Conservation (phyloP, 2,113 vertebrate genomes). For the Tetrao urogallus region DNA sequence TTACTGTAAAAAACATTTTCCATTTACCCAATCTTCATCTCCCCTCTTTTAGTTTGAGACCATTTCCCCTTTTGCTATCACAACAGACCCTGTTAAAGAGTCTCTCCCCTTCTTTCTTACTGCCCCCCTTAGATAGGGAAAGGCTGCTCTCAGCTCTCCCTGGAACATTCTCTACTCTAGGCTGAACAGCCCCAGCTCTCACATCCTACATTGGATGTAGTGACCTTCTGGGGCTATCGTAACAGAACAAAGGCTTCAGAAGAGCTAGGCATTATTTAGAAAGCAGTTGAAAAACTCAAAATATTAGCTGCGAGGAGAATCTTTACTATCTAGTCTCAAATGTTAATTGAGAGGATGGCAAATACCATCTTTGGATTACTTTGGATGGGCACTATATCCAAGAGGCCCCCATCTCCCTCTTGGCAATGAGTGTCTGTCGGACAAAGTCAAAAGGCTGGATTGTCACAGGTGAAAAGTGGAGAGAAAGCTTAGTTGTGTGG, state of each 20-base stretch:
- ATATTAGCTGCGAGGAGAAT: neutral
- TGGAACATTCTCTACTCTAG: no score
- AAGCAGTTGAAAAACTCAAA: neutral
- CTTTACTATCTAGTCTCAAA: neutral
- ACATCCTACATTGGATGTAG: neutral
- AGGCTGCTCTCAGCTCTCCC: no score
- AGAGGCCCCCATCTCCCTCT: neutral
- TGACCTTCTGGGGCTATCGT: neutral
- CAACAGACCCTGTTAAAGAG: no score
- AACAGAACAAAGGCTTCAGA: neutral
- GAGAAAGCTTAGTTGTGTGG: neutral
- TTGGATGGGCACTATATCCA: neutral
- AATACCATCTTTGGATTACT: neutral
- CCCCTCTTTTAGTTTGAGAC: no score
- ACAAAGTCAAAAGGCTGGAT: neutral
- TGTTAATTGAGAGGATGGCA: neutral
- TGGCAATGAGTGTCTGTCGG: neutral
- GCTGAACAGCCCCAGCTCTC: no score
- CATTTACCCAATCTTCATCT: no score
- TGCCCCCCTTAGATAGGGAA: no score
- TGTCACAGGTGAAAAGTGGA: neutral
- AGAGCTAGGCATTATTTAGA: neutral
- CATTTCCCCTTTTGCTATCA: no score
- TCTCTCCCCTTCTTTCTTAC: no score
- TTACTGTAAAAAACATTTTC: no score